Evolutionary conservation across 2,113 vertebrate genomes (phyloP).

Genomic region (Rynchops niger): DNA sequence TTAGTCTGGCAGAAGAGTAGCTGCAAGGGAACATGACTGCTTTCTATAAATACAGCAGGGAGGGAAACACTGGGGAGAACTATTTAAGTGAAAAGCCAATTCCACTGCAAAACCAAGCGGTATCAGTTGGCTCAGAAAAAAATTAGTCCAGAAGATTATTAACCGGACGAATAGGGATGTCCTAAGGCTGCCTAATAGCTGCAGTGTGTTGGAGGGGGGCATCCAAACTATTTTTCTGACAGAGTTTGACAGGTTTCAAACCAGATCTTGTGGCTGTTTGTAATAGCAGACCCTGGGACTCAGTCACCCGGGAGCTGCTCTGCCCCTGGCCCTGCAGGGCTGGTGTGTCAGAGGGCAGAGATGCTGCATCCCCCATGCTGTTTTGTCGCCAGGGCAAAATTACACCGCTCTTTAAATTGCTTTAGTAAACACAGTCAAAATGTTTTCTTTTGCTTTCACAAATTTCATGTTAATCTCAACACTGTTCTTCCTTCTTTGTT

Average conservation of each 20-base stretch:
- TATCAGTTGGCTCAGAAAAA: not conserved
- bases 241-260: not conserved
- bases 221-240: not conserved
- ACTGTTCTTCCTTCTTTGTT: not conserved
- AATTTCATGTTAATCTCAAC: not conserved
- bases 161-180: not conserved
- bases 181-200: not conserved
- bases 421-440: not conserved
- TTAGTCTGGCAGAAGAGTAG: slow-evolving; percentile 31
- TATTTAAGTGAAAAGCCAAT: slow-evolving; percentile 26
- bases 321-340: not conserved
- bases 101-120: not conserved
- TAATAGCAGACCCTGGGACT: not conserved
- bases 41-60: slow-evolving; percentile 36
- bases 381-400: not conserved
- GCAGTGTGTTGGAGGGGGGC: not conserved
- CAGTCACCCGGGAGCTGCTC: not conserved
- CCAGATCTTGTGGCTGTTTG: not conserved
- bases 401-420: not conserved
- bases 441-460: slow-evolving; percentile 8
- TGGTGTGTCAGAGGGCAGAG: not conserved
- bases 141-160: not conserved
- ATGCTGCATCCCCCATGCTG: not conserved
- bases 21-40: slow-evolving; percentile 14
- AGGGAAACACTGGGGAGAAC: not conserved